Evolutionary conservation across 2,888 invertebrate species (phyloP).

Genomic region (Cantharis flavilabris): DNA sequence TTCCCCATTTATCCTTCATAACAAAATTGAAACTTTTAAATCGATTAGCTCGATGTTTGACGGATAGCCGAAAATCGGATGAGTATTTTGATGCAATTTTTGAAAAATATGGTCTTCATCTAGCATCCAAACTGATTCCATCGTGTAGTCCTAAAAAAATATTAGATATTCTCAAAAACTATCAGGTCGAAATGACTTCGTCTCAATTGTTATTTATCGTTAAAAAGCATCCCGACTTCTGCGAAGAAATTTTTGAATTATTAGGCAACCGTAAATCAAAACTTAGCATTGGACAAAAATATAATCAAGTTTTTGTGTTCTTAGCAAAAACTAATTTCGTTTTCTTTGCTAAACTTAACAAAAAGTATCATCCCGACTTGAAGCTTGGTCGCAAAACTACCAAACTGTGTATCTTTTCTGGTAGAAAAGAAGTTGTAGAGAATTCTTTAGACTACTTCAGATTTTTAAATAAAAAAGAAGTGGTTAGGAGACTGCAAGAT

Average conservation of each 20-base stretch:
- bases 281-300: neutral
- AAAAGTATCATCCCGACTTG: neutral
- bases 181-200: constrained; percentile 4
- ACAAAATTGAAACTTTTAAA: constrained; percentile 22
- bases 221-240: constrained; percentile 1
- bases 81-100: constrained; percentile 19
- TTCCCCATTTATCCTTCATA: constrained; percentile 20
- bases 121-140: constrained; percentile 20
- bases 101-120: constrained; percentile 19
- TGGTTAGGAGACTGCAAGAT: constrained; percentile 4
- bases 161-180: constrained; percentile 4
- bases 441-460: neutral
- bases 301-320: constrained; percentile 1
- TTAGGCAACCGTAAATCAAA: neutral
- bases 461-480: constrained; percentile 10
- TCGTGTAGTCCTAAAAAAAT: constrained; percentile 22
- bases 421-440: constrained; percentile 8
- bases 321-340: neutral
- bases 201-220: constrained; percentile 9
- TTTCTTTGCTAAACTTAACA: neutral
- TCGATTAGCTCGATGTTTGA: constrained; percentile 8
- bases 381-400: constrained; percentile 19
- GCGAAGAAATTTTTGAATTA: neutral
- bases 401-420: constrained; percentile 9
- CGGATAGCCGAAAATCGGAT: constrained; percentile 8